Base-by-base conservation (phyloP, 1,140 invertebrate genomes). In the Saccostrea glomerata region DNA sequence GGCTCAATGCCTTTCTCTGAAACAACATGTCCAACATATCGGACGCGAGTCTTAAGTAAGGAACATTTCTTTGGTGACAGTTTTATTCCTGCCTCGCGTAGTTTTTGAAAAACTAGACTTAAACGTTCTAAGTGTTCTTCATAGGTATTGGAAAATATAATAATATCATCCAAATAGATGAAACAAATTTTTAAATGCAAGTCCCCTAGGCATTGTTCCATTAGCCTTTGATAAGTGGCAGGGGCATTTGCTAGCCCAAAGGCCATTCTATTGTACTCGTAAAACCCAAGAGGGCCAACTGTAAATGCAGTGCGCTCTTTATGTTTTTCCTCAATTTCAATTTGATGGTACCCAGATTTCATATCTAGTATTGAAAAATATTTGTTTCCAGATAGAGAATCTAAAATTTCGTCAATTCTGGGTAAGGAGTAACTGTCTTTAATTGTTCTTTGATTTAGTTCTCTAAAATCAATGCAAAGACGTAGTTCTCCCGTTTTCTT, bases 351-450 rank as follows among this genome's bases (percentile, higher is more conserved):
- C 9, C 90, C 92, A 20, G 56, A 63, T 55, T 87, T 87, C 84
- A 92, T 87, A 92, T 96, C 96, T 0, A 96, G 89, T 0, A 93
- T 92, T 1, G 93, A 92, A 88, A 96, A 96, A 54, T 94, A 92
- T n/a, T 87, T 93, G 15, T 90, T 92, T 5, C 94, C 95, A 0
- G 90, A 25, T 0, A 96, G 88, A 12, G 66, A 88, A 17, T 93
- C 87, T 0, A 96, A 86, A 9, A 91, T 90, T 15, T 96, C 95
- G n/a, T 96, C 94, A 58, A 96, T 95, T 1, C 92, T 82, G 0
- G 95, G 96, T 6, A 96, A 86, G 91, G 96, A 96, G 91, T 95
- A 96, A 66, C 88, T 92, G 90, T 96, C 96, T 66, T 92, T 91
- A 0, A 93, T 92, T 0, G 94, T 96, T 0, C 85, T 91, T 86